Percentiles rank a stretch among this genome's conserved stretches.
Evolutionary conservation across 2,888 invertebrate genomes (phyloP).

Genomic region (Conus canariensis): DNA sequence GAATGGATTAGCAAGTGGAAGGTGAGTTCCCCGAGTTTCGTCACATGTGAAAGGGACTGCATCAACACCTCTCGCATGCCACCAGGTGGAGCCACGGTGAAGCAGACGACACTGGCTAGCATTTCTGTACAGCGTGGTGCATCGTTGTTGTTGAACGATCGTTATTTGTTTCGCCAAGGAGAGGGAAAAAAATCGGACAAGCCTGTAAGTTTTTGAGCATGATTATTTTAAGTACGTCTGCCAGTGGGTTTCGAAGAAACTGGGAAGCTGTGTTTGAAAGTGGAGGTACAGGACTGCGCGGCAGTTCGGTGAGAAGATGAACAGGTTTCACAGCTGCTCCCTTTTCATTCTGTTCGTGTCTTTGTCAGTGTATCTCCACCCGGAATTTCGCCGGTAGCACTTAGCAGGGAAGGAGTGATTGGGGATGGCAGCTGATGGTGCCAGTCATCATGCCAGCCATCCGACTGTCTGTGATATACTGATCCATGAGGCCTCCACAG

Average conservation of each 20-base stretch:
- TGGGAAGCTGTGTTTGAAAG: no score
- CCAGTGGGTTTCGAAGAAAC: no score
- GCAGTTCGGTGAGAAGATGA: neutral
- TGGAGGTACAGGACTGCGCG: no score
- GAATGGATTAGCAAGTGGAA: neutral
- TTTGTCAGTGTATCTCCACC: constrained; percentile 14
- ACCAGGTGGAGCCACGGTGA: neutral
- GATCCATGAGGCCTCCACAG: no score
- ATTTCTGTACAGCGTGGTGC: no score
- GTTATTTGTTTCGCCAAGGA: no score
- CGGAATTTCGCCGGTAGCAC: neutral
- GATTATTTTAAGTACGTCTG: no score
- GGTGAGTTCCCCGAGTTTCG: neutral
- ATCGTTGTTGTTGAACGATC: no score
- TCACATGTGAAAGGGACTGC: neutral
- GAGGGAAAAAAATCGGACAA: no score
- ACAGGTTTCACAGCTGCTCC: neutral
- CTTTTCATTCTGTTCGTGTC: neutral
- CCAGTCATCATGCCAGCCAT: neutral
- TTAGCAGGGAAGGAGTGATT: neutral
- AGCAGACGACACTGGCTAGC: neutral
- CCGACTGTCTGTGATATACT: neutral
- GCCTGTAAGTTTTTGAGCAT: no score
- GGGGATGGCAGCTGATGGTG: neutral
- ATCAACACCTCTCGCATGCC: neutral